Conservation (phyloP, 2,797 vertebrate genomes). For the Falco rusticolus region DNA sequence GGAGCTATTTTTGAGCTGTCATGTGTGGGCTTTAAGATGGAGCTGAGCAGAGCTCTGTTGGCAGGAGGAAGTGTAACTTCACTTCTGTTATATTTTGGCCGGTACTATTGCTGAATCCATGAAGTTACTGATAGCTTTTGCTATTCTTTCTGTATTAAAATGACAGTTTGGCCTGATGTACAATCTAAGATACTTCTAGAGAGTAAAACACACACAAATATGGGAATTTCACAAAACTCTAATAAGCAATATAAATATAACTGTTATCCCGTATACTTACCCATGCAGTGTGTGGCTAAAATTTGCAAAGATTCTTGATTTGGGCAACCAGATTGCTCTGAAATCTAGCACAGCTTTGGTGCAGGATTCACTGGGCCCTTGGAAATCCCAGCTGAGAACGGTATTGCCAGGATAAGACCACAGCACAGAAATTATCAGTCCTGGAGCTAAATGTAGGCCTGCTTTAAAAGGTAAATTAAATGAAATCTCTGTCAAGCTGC, state of each 20-base stretch:
- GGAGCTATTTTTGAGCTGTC: slow-evolving; percentile 59
- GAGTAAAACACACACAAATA: neutral
- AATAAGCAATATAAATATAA: neutral
- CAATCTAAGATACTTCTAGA: neutral
- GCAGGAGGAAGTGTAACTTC: slow-evolving; percentile 62
- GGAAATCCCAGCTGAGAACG: neutral
- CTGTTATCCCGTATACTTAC: neutral
- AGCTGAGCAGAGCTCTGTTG: slow-evolving; percentile 62
- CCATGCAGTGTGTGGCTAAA: neutral
- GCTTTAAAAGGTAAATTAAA: neutral
- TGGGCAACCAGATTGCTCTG: neutral
- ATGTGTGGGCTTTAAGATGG: slow-evolving; percentile 64
- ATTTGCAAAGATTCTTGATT: neutral
- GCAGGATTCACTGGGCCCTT: neutral
- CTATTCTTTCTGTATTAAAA: slow-evolving; percentile 13
- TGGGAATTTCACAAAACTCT: neutral
- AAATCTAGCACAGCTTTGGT: neutral
- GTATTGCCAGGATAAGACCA: neutral
- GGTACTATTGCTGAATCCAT: slow-evolving; percentile 31
- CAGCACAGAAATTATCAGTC: neutral
- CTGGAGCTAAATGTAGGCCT: neutral
- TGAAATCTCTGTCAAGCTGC: neutral
- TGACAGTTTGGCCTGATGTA: neutral
- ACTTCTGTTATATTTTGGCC: slow-evolving; percentile 62
- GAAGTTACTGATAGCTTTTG: slow-evolving; percentile 28